Evolutionary conservation across 1,140 invertebrate species (phyloP), one percentile per base, ranked within the genome.

Genomic region (Idris sp.): DNA sequence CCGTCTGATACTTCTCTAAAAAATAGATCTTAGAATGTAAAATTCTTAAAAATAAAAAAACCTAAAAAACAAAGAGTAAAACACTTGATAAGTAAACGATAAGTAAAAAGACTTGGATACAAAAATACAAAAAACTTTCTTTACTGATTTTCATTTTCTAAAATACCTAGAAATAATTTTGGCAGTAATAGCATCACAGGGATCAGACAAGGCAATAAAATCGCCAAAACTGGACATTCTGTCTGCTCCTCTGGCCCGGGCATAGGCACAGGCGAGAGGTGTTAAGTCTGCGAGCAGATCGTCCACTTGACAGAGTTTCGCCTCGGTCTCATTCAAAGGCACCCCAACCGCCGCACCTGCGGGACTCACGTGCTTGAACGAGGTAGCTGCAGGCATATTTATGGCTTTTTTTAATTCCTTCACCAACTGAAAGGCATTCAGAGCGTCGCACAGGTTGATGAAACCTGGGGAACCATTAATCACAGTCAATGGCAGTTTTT

Each of bases 151-250:
- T n/a, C n/a, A n/a, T n/a, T n/a, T n/a, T n/a, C n/a, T n/a, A n/a
- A n/a, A n/a, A n/a, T 40, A 85, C 84, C 92, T 84, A 0, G 92
- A 92, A 30, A 94, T 92, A 13, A 94, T 92, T 74, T 87, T 89
- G 0, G 93, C 97, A 0, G 97, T 99, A 8, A 92, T 73, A 16
- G 89, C 91, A 88, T 99, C 98, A 85, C 98, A 99, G 1, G 87
- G 80, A 81, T 98, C 97, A 0, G 97, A 99, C 0, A 99, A 83
- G 7, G 97, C 96, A 28, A 99, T 91, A 85, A 99, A 99, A 87
- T 99, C 98, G 0, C 98, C 98, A 87, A 99, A 99, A 7, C 97
- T 99, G 3, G 97, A 98, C 98, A 99, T 99, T 48, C 98, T 91
- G 86, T 99, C 98, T 10, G 98, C 97, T 25, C 98, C 97, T 86